These are phyloP conservation scores for Rhagophthalmus giganteus DNA, from an alignment of 2,888 invertebrate species.

Conservation along the genomic window DNA sequence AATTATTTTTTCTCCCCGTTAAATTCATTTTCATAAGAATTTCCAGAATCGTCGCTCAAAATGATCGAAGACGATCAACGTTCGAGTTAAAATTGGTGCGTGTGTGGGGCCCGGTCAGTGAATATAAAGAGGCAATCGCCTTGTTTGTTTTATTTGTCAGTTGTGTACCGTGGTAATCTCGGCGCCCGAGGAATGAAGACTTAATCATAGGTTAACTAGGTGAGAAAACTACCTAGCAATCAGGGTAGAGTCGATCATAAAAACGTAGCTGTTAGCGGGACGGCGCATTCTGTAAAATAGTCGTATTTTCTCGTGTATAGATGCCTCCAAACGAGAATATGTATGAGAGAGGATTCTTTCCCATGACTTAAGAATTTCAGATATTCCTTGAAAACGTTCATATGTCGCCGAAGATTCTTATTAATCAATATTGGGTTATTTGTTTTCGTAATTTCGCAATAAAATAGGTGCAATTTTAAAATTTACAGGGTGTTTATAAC, in stretches of 20 bases:
- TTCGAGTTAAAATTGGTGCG: constrained; percentile 7
- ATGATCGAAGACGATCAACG: no score
- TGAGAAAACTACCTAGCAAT: constrained; percentile 47
- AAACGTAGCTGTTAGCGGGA: constrained; percentile 18
- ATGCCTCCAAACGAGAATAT: constrained; percentile 3
- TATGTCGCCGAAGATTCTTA: not conserved
- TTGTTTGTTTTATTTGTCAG: constrained; percentile 24
- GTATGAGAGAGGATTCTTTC: constrained; percentile 19
- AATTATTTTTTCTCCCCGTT: no score
- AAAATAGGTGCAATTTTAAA: no score
- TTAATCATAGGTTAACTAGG: constrained; percentile 48
- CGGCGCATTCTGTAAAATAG: constrained; percentile 1
- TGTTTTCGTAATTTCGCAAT: no score
- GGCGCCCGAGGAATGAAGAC: constrained; percentile 38
- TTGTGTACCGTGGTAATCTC: constrained; percentile 36
- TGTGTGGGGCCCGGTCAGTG: constrained; percentile 16
- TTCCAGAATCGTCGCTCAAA: no score
- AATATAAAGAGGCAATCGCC: constrained; percentile 7
- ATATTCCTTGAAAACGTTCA: constrained; percentile 1
- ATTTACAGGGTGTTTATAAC: no score
- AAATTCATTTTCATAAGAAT: no score
- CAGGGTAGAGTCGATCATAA: constrained; percentile 24
- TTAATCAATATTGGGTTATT: no score
- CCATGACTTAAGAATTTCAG: constrained; percentile 10
- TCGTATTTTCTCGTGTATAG: constrained; percentile 2